These are phyloP conservation scores for Clarias batrachus DNA, from an alignment of 2,113 vertebrate genomes.

Conservation along the genomic window DNA sequence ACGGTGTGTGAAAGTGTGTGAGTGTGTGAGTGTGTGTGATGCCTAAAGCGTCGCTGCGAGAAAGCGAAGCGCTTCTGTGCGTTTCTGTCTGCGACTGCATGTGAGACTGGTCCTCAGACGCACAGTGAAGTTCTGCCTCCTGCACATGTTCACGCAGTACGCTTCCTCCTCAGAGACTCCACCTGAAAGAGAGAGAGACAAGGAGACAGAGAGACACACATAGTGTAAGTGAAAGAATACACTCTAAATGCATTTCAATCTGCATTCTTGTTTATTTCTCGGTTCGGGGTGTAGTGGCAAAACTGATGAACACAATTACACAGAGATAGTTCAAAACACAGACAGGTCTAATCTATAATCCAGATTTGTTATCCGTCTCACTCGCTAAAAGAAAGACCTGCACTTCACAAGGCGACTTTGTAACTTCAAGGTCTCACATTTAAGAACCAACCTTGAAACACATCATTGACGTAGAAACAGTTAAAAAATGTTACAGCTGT, in stretches of 20 bases:
- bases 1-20: not conserved
- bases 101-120: not conserved
- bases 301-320: not conserved
- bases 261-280: not conserved
- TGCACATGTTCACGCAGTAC: conserved; percentile 55
- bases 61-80: not conserved
- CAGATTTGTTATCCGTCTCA: not conserved
- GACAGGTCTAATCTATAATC: too few species aligned
- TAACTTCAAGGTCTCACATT: not conserved
- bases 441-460: not conserved
- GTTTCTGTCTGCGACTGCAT: not conserved
- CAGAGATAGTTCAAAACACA: not conserved
- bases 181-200: conserved; percentile 60
- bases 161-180: conserved; percentile 69
- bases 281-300: not conserved
- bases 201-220: not conserved
- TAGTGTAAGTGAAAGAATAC: not conserved
- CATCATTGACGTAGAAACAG: too few species aligned
- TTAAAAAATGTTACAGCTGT: too few species aligned
- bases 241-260: not conserved
- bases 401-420: not conserved
- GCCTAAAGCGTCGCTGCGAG: not conserved
- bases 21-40: not conserved
- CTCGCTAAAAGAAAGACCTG: not conserved
- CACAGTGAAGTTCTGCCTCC: conserved; percentile 15